Evolutionary conservation across 2,888 invertebrate species (phyloP).

Genomic region (Nemoura dubitans): DNA sequence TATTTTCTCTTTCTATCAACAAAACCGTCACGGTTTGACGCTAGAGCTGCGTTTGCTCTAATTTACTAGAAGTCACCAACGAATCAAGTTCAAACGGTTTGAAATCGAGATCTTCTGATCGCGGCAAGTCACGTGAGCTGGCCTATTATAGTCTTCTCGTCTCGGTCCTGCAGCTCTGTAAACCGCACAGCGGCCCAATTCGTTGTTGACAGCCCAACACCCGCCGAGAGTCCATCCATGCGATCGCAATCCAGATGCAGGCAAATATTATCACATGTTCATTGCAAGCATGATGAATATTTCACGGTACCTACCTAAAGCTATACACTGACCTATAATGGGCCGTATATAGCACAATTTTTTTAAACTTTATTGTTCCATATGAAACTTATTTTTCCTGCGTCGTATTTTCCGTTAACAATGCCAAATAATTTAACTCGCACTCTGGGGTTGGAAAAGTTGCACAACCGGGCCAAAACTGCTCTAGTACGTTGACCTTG

Average conservation of each 20-base stretch:
- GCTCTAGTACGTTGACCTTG: too few species aligned
- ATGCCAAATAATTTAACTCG: too few species aligned
- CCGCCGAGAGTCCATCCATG: background rate
- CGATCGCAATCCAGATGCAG: background rate
- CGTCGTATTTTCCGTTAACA: too few species aligned
- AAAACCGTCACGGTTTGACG: background rate
- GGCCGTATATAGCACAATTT: too few species aligned
- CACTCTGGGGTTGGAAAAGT: too few species aligned
- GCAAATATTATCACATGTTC: too few species aligned
- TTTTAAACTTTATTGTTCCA: too few species aligned
- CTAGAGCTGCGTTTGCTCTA: background rate
- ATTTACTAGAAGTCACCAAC: background rate
- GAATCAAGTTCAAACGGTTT: background rate
- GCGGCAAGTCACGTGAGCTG: background rate
- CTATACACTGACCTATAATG: too few species aligned
- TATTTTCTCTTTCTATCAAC: slow-evolving; percentile 3
- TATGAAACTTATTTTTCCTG: too few species aligned
- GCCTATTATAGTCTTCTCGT: background rate
- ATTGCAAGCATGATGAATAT: too few species aligned
- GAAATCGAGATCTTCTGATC: background rate
- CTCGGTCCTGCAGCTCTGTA: background rate
- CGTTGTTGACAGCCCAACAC: background rate
- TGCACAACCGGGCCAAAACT: too few species aligned
- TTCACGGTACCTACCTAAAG: too few species aligned
- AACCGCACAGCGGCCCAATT: background rate